Conservation (phyloP, 2,797 vertebrate genomes). For the Tenualosa thibaudeaui region DNA sequence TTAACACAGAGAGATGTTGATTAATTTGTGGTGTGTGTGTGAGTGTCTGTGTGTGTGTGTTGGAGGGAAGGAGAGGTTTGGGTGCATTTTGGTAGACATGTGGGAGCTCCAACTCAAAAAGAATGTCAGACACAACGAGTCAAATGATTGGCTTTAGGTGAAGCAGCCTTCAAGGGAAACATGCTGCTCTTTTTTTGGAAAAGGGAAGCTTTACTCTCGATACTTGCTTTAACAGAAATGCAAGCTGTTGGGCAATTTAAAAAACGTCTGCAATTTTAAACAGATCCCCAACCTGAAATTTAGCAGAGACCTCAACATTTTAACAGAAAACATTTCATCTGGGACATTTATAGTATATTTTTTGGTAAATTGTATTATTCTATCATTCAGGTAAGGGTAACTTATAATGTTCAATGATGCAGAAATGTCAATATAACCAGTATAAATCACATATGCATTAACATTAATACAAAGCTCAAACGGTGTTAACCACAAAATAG, state of each 20-base stretch:
- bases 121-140: neutral
- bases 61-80: neutral
- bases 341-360: neutral
- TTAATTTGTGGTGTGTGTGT: neutral
- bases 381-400: neutral
- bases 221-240: neutral
- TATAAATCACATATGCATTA: neutral
- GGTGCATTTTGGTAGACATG: neutral
- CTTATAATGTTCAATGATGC: neutral
- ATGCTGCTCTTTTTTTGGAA: neutral
- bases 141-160: neutral
- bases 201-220: neutral
- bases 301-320: neutral
- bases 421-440: neutral
- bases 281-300: neutral
- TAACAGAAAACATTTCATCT: neutral
- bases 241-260: neutral
- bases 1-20: too few relatives aligned
- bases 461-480: neutral
- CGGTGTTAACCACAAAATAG: neutral
- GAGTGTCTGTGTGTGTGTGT: neutral
- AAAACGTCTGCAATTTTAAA: neutral
- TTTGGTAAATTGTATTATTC: neutral
- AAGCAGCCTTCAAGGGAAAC: neutral
- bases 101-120: neutral